Base-by-base conservation (phyloP, 2,113 vertebrate genomes). In the Choloepus hoffmanni region DNA sequence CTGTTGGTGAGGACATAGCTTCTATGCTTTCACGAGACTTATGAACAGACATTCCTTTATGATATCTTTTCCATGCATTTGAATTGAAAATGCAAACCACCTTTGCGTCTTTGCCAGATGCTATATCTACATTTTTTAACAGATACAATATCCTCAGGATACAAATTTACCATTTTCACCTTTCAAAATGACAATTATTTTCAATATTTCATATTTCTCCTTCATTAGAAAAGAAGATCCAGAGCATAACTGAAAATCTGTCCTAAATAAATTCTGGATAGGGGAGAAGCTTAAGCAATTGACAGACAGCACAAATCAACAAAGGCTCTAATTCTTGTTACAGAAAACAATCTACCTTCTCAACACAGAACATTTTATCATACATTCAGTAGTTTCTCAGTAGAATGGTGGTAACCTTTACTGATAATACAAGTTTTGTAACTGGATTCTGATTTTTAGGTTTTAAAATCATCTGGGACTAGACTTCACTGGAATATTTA, bases 151-250 rank as follows among this genome's bases (percentile, higher is more conserved):
- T 92, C 87, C 85, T 83, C 76, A 76, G 88, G 95, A 86, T 82
- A 95, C 65, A 81, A 89, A 96, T 94, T 84, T 78, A 78, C 95
- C n/a, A 96, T 62, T 96, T 97, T 90, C 65, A 26, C 77, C 73
- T 93, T 96, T 96, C 93, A 85, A 96, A 92, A 91, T 92, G 89
- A 92, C 95, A 93, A 97, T 95, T 94, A 92, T 88, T 93, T 94
- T 96, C 67, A 82, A 33, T 88, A 96, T 97, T 96, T 97, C 86
- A 85, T 10, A 55, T 74, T 26, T 89, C 7, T 77, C 67, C 90
- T 92, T n/a, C 9, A 23, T 81, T 60, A 67, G 30, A 79, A 89
- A 92, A 73, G 45, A 86, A 77, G 67, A 93, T 85, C 14, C n/a
- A 70, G 72, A 55, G 14, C 53, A 85, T 50, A 95, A n/a, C 33